phyloP scores from a whole-genome alignment of 2,113 vertebrate species.

The Nesogale talazaci region DNA sequence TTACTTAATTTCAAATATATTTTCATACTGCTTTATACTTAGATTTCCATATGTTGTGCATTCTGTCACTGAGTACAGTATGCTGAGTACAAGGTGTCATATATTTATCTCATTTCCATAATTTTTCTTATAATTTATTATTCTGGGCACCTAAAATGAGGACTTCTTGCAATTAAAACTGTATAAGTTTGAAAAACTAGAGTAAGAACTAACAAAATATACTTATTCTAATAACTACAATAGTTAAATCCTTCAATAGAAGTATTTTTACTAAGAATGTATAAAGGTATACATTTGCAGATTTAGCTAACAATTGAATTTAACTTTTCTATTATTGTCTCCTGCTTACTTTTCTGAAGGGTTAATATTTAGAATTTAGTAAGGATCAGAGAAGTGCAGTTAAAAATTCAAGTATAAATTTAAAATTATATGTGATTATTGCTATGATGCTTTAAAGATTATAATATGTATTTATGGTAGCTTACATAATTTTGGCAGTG shows the following conservation, averaged over 20 bases:
- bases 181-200: neutral
- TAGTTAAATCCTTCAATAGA: neutral
- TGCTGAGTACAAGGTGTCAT: slow-evolving; percentile 77
- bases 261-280: neutral
- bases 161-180: slow-evolving; percentile 37
- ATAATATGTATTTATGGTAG: too few species aligned
- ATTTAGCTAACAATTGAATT: neutral
- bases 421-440: too few species aligned
- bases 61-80: slow-evolving; percentile 75
- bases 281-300: neutral
- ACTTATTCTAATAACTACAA: neutral
- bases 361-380: neutral
- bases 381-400: neutral
- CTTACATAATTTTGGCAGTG: too few species aligned
- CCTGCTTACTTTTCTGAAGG: neutral
- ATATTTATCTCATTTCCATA: slow-evolving; percentile 77
- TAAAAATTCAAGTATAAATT: neutral
- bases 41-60: slow-evolving; percentile 79
- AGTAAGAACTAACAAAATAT: neutral
- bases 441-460: too few species aligned
- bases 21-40: slow-evolving; percentile 77
- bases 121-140: slow-evolving; percentile 69
- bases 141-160: slow-evolving; percentile 31
- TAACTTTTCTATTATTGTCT: neutral
- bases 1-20: slow-evolving; percentile 81